A percentile compares a stretch with the other conserved stretches of the same genome.
phyloP scores from a whole-genome alignment of 2,888 invertebrate species.

The Hofmannophila pseudospretella region DNA sequence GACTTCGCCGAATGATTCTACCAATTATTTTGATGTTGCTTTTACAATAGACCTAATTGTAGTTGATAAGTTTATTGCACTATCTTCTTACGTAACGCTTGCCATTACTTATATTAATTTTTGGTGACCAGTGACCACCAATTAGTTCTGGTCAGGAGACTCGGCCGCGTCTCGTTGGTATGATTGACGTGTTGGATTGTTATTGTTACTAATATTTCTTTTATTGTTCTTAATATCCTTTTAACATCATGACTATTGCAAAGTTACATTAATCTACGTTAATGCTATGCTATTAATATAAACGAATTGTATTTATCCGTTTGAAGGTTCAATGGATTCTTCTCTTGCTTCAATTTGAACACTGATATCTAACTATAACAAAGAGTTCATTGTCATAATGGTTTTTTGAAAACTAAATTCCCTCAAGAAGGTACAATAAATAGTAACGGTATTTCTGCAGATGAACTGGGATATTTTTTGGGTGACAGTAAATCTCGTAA shows the following conservation, averaged over 20 bases:
- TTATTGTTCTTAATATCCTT: not conserved
- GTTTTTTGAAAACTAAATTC: no score
- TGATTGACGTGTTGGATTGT: not conserved
- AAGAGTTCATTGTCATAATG: no score
- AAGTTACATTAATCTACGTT: not conserved
- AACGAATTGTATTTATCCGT: no score
- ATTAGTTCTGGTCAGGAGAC: not conserved
- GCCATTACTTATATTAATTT: not conserved
- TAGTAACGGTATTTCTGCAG: not conserved
- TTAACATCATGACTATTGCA: not conserved
- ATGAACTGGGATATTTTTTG: no score
- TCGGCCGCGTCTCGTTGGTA: not conserved
- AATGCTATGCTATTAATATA: not conserved
- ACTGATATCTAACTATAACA: no score
- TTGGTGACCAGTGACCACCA: not conserved
- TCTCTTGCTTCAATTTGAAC: no score
- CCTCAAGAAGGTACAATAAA: no score
- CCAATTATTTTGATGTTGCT: not conserved
- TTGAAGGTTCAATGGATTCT: no score
- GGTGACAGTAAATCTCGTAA: conserved; percentile 1
- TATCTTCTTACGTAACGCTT: not conserved
- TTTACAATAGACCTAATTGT: conserved; percentile 8
- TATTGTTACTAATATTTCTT: not conserved
- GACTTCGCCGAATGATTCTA: not conserved
- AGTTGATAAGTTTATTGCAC: conserved; percentile 10